Base-by-base conservation (phyloP, 2,888 invertebrate genomes). In the Lasioglossum morio region DNA sequence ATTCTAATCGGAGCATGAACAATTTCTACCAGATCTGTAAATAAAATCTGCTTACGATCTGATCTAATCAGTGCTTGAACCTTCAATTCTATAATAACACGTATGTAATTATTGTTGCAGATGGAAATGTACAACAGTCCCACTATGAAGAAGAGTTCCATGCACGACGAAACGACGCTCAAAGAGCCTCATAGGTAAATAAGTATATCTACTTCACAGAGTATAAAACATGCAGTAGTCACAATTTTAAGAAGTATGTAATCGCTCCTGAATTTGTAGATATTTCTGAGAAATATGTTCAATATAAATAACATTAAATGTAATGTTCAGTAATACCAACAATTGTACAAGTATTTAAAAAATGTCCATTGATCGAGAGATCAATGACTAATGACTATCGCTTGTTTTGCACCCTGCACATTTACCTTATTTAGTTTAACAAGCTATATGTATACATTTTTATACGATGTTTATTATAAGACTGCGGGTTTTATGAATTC, bases 51-150 rank as follows among this genome's bases (percentile, higher is more conserved):
- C 34, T 34, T 23, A 34, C 23, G n/a, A 40, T 5, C 10, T 66
- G 14, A 40, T 5, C 10, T 66, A 19, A 66, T n/a, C 12, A 3
- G 12, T 57, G 57, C 8, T 57, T n/a, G 23, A 57, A 60, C 5
- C 2, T 72, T 70, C 40, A 63, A 27, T 63, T 66, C 30, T 66
- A 34, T 69, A 7, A 10, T 34, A 69, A 69, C 34, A 23, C 16
- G 19, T 10, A 10, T 12, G 66, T 48, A 37, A 27, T 79, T 14
- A 12, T 2, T 14, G 23, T 92, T 92, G 30, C 90, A 95, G 95
- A 95, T 95, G 95, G 95, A 95, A 88, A 87, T 95, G 90, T 93
- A 94, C 77, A 92, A 93, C 80, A 94, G 91, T 89, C 91, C 93
- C 48, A 88, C 88, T 57, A 85, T 85, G 81, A 92, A 92, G 84